Evolutionary conservation across 2,797 vertebrate species (phyloP).

Genomic region (Hozukius guyotensis): DNA sequence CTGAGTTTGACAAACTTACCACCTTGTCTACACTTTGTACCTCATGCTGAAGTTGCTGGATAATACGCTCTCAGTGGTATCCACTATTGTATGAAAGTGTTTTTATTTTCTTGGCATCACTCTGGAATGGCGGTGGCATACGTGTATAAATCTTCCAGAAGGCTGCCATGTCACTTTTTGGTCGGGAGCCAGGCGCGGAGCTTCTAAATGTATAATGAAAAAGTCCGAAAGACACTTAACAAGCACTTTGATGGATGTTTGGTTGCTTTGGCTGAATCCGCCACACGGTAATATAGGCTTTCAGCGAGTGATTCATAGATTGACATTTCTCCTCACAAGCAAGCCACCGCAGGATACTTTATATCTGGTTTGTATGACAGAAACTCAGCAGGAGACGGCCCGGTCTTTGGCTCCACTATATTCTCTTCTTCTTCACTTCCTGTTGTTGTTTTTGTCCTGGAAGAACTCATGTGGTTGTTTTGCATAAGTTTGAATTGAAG

Average conservation of each 20-base stretch:
- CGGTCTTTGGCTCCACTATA: constrained; percentile 7
- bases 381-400: constrained; percentile 31
- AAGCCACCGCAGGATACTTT: constrained; percentile 56
- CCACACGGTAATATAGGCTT: constrained; percentile 67
- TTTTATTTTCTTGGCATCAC: constrained; percentile 46
- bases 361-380: constrained; percentile 61
- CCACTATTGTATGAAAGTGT: constrained; percentile 5
- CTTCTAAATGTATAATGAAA: constrained; percentile 72
- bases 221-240: constrained; percentile 74
- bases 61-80: not conserved
- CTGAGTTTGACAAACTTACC: constrained; percentile 6
- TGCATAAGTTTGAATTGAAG: constrained; percentile 35
- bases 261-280: constrained; percentile 64
- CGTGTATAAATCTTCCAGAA: constrained; percentile 61
- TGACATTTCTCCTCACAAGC: constrained; percentile 59
- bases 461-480: constrained; percentile 1
- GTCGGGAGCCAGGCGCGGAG: constrained; percentile 45
- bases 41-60: not conserved
- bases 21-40: constrained; percentile 1
- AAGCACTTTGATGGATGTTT: constrained; percentile 74
- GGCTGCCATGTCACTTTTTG: constrained; percentile 67
- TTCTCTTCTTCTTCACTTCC: constrained; percentile 22
- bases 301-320: constrained; percentile 72
- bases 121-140: constrained; percentile 39
- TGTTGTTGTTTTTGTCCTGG: constrained; percentile 40